phyloP scores from a whole-genome alignment of 2,888 invertebrate species.

The Sceliomorpha sp. region DNA sequence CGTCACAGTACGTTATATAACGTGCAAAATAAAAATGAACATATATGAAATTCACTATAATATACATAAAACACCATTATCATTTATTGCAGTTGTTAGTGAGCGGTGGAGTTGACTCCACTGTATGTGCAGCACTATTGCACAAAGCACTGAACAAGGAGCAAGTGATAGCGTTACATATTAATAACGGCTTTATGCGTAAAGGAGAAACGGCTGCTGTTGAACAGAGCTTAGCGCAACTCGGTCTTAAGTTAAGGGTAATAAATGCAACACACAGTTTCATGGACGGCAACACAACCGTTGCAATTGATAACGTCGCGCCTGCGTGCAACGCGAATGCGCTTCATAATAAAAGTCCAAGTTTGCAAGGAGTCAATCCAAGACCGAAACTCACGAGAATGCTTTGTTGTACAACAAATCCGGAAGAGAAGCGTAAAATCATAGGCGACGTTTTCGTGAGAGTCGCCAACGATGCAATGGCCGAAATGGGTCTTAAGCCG shows the following conservation, averaged over 20 bases:
- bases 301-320: conserved; percentile 82
- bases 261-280: conserved; percentile 86
- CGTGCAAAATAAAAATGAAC: too few relatives aligned
- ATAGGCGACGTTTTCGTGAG: conserved; percentile 99
- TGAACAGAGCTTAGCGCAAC: conserved; percentile 88
- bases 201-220: conserved; percentile 96
- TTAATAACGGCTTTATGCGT: conserved; percentile 99
- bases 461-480: conserved; percentile 93
- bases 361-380: conserved; percentile 68
- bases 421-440: conserved; percentile 98
- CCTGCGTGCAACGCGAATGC: conserved; percentile 63
- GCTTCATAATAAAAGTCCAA: conserved; percentile 79
- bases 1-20: too few relatives aligned
- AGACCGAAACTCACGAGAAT: conserved; percentile 88
- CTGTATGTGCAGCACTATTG: conserved; percentile 98
- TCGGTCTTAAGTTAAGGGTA: conserved; percentile 91
- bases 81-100: conserved; percentile 87
- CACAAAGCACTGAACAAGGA: conserved; percentile 93
- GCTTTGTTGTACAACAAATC: conserved; percentile 92
- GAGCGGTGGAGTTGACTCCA: conserved; percentile 99
- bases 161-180: conserved; percentile 97
- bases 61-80: conserved; percentile 12
- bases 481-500: conserved; percentile 92
- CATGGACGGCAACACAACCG: conserved; percentile 90
- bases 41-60: neutral